Conservation (phyloP, 2,113 vertebrate species). For the Nibea albiflora region DNA sequence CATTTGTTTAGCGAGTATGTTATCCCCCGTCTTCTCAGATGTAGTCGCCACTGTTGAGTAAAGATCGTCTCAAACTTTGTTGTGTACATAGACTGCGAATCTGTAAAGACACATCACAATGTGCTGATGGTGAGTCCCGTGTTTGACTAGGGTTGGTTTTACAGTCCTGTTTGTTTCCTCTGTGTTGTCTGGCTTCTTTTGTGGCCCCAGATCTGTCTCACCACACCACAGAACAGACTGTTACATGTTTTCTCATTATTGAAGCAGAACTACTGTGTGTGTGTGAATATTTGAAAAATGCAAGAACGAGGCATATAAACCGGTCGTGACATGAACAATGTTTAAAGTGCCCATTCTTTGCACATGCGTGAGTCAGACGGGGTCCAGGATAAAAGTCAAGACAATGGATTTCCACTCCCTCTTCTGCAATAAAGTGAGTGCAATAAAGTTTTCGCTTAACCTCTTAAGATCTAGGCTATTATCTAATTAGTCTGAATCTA, state of each 20-base stretch:
- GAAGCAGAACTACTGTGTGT: background rate
- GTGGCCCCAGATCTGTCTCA: slow-evolving; percentile 26
- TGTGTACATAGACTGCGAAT: slow-evolving; percentile 26
- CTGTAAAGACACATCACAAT: slow-evolving; percentile 31
- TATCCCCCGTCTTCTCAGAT: background rate
- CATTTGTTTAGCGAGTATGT: background rate
- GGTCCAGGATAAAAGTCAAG: slow-evolving; percentile 36
- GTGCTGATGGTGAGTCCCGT: slow-evolving; percentile 22
- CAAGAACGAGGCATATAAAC: slow-evolving; percentile 27
- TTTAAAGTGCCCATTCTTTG: slow-evolving; percentile 52
- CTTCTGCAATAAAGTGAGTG: slow-evolving; percentile 30
- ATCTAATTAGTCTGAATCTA: slow-evolving; percentile 50
- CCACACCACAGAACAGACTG: slow-evolving; percentile 31
- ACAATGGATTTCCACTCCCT: slow-evolving; percentile 48
- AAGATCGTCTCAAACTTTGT: slow-evolving; percentile 1
- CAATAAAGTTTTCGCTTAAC: slow-evolving; percentile 43
- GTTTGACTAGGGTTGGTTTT: slow-evolving; percentile 50
- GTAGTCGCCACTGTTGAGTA: background rate
- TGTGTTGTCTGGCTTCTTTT: slow-evolving; percentile 44
- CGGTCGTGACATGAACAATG: slow-evolving; percentile 57
- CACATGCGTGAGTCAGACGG: slow-evolving; percentile 48
- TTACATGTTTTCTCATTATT: slow-evolving; percentile 22
- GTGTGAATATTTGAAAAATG: slow-evolving; percentile 63
- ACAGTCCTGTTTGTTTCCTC: slow-evolving; percentile 41
- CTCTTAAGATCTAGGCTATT: slow-evolving; percentile 38